These are phyloP conservation scores for Microplitis deprimator DNA, from an alignment of 2,888 invertebrate species.

Conservation along the genomic window DNA sequence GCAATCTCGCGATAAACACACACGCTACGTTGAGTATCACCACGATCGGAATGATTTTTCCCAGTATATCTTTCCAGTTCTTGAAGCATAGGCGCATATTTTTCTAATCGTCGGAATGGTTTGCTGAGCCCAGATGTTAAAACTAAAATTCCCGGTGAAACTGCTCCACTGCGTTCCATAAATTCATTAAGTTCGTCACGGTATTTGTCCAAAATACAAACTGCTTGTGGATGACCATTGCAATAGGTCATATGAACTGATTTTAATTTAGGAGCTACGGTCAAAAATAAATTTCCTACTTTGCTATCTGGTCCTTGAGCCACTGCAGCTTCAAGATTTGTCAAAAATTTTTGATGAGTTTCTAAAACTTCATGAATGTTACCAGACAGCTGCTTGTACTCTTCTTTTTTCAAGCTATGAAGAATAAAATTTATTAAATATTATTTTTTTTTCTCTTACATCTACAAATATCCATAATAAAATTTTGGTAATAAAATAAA, in stretches of 20 bases:
- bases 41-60: slow-evolving; percentile 94
- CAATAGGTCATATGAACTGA: slow-evolving; percentile 91
- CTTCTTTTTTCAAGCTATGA: slow-evolving; percentile 85
- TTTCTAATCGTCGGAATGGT: slow-evolving; percentile 94
- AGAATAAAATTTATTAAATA: slow-evolving; percentile 31
- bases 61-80: slow-evolving; percentile 96
- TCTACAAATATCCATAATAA: too few relatives aligned
- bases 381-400: slow-evolving; percentile 89
- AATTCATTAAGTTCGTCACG: slow-evolving; percentile 88
- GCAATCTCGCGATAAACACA: slow-evolving; percentile 95
- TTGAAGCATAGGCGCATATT: slow-evolving; percentile 94
- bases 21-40: slow-evolving; percentile 96
- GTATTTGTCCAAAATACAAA: slow-evolving; percentile 92
- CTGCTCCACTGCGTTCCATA: slow-evolving; percentile 91
- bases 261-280: slow-evolving; percentile 87
- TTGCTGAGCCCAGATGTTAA: slow-evolving; percentile 94
- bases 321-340: slow-evolving; percentile 84
- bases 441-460: neutral
- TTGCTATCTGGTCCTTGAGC: slow-evolving; percentile 83
- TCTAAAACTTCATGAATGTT: slow-evolving; percentile 91
- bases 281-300: slow-evolving; percentile 92
- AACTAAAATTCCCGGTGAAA: slow-evolving; percentile 88
- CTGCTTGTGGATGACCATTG: slow-evolving; percentile 93
- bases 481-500: too few relatives aligned
- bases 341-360: slow-evolving; percentile 86